Percentiles rank a stretch among this genome's conserved stretches.
Evolutionary conservation across 1,140 invertebrate genomes (phyloP).

Genomic region (Copidosoma floridanum): DNA sequence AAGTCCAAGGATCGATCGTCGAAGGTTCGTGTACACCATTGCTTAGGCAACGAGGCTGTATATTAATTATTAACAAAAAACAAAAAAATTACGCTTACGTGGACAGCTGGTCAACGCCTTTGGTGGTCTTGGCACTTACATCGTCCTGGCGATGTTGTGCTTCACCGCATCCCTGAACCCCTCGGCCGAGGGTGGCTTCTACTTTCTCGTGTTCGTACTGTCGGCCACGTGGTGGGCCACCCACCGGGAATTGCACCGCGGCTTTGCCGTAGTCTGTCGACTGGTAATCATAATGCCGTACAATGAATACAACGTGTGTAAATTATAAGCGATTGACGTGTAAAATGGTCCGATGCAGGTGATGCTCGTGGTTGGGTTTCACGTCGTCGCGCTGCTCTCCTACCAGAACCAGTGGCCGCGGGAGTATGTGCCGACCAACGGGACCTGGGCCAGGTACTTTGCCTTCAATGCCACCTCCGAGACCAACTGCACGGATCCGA

Average conservation of each 20-base stretch:
- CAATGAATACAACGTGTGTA: no score
- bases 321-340: no score
- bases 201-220: slow-evolving; percentile 83
- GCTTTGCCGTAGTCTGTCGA: slow-evolving; percentile 72
- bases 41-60: no score
- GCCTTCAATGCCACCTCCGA: slow-evolving; percentile 64
- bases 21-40: slow-evolving; percentile 45
- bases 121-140: slow-evolving; percentile 63
- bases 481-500: slow-evolving; percentile 64
- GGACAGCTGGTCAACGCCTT: slow-evolving; percentile 52
- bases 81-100: background rate
- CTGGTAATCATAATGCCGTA: no score
- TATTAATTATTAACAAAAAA: no score
- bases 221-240: slow-evolving; percentile 87
- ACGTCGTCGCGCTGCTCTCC: slow-evolving; percentile 74
- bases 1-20: slow-evolving; percentile 37
- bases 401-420: slow-evolving; percentile 88
- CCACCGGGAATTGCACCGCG: slow-evolving; percentile 69
- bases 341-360: no score
- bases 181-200: slow-evolving; percentile 76
- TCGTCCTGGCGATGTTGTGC: slow-evolving; percentile 71
- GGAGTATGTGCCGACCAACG: slow-evolving; percentile 67
- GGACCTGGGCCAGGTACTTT: slow-evolving; percentile 70
- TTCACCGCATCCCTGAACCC: slow-evolving; percentile 75
- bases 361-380: slow-evolving; percentile 73